Evolutionary conservation across 2,888 invertebrate species (phyloP).

Genomic region (Oxycera nigricornis): DNA sequence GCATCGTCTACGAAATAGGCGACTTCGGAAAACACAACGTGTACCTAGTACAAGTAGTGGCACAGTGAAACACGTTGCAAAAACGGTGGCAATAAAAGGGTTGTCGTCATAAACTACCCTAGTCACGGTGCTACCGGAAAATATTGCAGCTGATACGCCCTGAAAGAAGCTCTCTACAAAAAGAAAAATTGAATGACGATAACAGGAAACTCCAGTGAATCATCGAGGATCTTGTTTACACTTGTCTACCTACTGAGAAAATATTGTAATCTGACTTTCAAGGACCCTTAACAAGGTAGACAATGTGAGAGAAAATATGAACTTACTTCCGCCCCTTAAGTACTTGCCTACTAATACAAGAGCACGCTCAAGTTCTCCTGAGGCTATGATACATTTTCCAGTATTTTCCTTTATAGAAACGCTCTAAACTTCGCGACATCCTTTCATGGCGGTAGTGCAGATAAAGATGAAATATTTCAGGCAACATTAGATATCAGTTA

Average conservation of each 20-base stretch:
- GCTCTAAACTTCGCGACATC: neutral
- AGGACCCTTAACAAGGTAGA: neutral
- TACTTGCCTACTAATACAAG: neutral
- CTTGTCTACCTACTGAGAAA: conserved; percentile 26
- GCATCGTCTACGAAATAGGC: neutral
- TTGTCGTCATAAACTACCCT: neutral
- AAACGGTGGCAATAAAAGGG: too few relatives aligned
- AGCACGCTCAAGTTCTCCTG: neutral
- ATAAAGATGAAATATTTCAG: conserved; percentile 38
- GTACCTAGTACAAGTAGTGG: neutral
- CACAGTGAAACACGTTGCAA: neutral
- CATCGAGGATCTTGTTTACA: conserved; percentile 17
- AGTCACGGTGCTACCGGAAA: neutral
- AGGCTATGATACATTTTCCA: conserved; percentile 25
- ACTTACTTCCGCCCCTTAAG: conserved; percentile 7
- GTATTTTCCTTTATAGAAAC: neutral
- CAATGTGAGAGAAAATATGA: conserved; percentile 12
- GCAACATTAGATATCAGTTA: conserved; percentile 25
- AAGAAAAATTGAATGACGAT: conserved; percentile 32
- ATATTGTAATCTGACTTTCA: conserved; percentile 21
- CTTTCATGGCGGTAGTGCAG: neutral
- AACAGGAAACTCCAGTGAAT: conserved; percentile 20
- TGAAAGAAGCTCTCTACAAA: neutral
- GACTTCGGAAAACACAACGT: neutral
- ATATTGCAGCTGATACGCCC: too few relatives aligned